A percentile compares a stretch with the other conserved stretches of the same genome.
phyloP scores from a whole-genome alignment of 30 jellyfish, hydroid and myxozoan genomes.

The Nemopilema nomurai region DNA sequence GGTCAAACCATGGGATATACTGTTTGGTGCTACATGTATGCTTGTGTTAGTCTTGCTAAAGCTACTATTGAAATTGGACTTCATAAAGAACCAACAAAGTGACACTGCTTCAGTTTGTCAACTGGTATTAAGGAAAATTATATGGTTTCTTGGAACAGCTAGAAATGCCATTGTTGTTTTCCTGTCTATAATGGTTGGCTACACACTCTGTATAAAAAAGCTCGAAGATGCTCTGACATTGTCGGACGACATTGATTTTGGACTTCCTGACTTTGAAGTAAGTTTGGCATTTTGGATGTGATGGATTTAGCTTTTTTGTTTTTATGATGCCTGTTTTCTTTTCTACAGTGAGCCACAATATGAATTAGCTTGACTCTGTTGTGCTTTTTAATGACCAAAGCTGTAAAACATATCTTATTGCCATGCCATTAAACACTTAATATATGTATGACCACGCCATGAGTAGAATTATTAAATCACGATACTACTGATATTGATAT shows the following conservation, averaged over 20 bases:
- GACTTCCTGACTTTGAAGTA: slow-evolving; percentile 81
- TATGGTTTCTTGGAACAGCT: slow-evolving; percentile 77
- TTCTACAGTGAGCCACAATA: too few relatives aligned
- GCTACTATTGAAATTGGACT: slow-evolving; percentile 31
- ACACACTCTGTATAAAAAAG: slow-evolving; percentile 9
- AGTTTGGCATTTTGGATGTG: neutral
- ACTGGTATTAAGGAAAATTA: slow-evolving; percentile 17
- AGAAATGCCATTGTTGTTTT: slow-evolving; percentile 80
- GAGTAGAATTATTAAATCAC: too few relatives aligned
- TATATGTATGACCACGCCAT: too few relatives aligned
- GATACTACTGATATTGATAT: too few relatives aligned
- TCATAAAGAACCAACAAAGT: slow-evolving; percentile 8
- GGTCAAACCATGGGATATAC: slow-evolving; percentile 76
- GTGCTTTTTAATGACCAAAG: too few relatives aligned
- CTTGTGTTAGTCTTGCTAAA: slow-evolving; percentile 56
- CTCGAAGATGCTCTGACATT: slow-evolving; percentile 51
- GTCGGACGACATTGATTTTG: slow-evolving; percentile 61
- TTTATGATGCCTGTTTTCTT: too few relatives aligned
- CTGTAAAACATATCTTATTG: too few relatives aligned
- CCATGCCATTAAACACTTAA: too few relatives aligned
- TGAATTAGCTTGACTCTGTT: too few relatives aligned
- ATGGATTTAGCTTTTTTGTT: too few relatives aligned
- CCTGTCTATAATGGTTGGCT: slow-evolving; percentile 50
- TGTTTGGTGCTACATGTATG: slow-evolving; percentile 71
- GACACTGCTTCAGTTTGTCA: slow-evolving; percentile 13